Evolutionary conservation across 2,888 invertebrate species (phyloP), one percentile per base, ranked within the genome.

Genomic region (Oscheius sp.): DNA sequence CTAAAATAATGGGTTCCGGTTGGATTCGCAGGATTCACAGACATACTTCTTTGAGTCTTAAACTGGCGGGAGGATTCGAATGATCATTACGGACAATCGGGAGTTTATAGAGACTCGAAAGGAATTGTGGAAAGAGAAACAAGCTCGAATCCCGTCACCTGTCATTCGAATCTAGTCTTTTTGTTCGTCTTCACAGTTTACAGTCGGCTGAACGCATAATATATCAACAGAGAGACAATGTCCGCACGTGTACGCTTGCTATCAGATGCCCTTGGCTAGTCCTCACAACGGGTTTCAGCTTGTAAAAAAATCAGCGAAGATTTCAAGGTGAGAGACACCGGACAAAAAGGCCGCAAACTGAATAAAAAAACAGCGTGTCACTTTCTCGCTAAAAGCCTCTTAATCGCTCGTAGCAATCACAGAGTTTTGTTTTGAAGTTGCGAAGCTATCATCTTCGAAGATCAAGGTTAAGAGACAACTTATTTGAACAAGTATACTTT

Each of bases 301-400:
- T 10, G 47, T 48, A 47, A 42, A 63, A 63, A 63, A 60, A 60
- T 42, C 42, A 42, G 42, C 42, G 42, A 3, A 3, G 42, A 60
- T 60, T 37, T 60, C 60, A 60, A 60, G 60, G 60, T 60, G 60
- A 60, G 60, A 60, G 60, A 60, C 60, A 60, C 42, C 7, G 42
- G 42, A n/a, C 11, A 60, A 60, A 63, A 50, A 48, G 48, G 42
- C 4, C 42, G 21, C 63, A 63, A 48, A 63, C 63, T 42, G 63
- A 21, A 21, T 21, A 63, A 63, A 63, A 21, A 42, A 42, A n/a
- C 60, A 7, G 37, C 60, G 32, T 60, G 60, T 60, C 35, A 35
- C 60, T 35, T 35, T 35, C 37, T n/a, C 60, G 42, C 42, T 5
- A 42, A 42, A 42, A 42, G 42, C 4, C 42, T 42, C 7, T 7